Evolutionary conservation across 2,113 vertebrate species (phyloP).

Genomic region (Microcebus tavaratra): DNA sequence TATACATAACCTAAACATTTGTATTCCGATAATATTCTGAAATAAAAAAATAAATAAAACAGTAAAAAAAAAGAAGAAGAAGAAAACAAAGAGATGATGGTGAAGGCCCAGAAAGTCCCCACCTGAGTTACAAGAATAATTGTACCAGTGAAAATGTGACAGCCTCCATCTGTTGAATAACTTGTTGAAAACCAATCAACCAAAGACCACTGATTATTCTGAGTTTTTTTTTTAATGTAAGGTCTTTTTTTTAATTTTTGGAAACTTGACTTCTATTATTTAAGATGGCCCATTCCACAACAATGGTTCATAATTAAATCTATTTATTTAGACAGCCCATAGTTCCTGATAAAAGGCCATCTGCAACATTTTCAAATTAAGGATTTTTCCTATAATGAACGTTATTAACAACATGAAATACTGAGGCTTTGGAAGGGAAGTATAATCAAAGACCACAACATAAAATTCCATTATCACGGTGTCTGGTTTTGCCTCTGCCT

Average conservation of each 20-base stretch:
- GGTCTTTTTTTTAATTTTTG: constrained; percentile 70
- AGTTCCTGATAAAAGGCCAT: constrained; percentile 61
- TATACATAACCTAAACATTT: no score
- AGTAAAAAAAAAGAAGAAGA: no score
- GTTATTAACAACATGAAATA: constrained; percentile 61
- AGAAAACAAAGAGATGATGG: background rate
- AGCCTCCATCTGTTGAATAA: constrained; percentile 57
- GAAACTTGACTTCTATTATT: constrained; percentile 73
- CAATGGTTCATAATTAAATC: constrained; percentile 71
- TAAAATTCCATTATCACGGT: constrained; percentile 62
- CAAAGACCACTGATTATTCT: constrained; percentile 70
- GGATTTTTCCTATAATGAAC: constrained; percentile 62
- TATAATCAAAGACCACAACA: constrained; percentile 63
- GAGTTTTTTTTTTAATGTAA: constrained; percentile 50
- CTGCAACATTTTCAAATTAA: constrained; percentile 63
- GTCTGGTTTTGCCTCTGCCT: constrained; percentile 61
- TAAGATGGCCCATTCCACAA: constrained; percentile 60
- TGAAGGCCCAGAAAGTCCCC: background rate
- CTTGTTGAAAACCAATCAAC: constrained; percentile 75
- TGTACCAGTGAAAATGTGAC: background rate
- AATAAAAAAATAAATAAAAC: no score
- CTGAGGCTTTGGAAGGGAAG: constrained; percentile 32
- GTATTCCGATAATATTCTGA: no score
- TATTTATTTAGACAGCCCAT: constrained; percentile 52
- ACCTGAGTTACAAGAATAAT: background rate